phyloP scores from a whole-genome alignment of 1,140 invertebrate species.

The Heliconius congener region DNA sequence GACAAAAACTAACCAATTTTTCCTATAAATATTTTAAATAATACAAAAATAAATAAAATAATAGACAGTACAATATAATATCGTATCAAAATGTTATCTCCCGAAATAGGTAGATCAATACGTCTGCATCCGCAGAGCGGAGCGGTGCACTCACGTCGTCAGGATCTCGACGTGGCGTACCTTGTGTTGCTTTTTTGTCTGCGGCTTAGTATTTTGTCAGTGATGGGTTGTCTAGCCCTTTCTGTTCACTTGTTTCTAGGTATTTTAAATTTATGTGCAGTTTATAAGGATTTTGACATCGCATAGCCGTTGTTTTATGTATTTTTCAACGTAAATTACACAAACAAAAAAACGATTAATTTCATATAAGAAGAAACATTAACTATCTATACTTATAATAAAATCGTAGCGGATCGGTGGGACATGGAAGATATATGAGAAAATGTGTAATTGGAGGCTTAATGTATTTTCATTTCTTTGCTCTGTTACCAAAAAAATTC shows the following conservation, averaged over 20 bases:
- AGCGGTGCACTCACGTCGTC: constrained; percentile 4
- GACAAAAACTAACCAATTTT: no score
- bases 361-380: no score
- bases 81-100: background rate
- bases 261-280: background rate
- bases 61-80: background rate
- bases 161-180: background rate
- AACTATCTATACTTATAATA: no score
- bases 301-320: no score
- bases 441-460: no score
- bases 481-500: no score
- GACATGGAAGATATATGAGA: no score
- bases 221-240: background rate
- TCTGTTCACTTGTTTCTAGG: background rate
- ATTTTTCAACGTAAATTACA: no score
- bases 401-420: no score
- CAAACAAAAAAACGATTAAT: no score
- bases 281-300: no score
- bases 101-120: constrained; percentile 4
- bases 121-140: background rate
- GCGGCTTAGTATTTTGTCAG: constrained; percentile 6
- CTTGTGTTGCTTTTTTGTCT: constrained; percentile 2
- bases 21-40: background rate
- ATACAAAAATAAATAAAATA: background rate
- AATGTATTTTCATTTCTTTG: background rate